Conservation (phyloP, 2,888 invertebrate species). For the Neria commutata region DNA sequence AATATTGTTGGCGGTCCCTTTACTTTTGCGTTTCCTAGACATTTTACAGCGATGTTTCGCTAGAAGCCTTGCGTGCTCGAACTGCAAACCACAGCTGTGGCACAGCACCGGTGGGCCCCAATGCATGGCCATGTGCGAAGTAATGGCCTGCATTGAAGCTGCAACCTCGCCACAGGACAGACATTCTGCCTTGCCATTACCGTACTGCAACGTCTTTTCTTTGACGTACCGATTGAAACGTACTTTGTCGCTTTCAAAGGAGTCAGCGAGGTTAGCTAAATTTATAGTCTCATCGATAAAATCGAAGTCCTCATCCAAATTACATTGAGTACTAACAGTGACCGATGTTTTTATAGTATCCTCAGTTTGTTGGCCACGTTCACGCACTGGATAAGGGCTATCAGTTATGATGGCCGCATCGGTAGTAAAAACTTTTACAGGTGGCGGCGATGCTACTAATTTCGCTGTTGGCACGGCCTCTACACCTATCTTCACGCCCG, state of each 20-base stretch:
- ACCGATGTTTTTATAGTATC: neutral
- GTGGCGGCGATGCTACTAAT: neutral
- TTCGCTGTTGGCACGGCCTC: neutral
- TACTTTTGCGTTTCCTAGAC: neutral
- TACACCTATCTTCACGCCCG: neutral
- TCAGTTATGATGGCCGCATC: constrained; percentile 13
- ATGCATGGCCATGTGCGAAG: constrained; percentile 41
- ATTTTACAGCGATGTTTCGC: constrained; percentile 35
- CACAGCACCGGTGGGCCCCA: constrained; percentile 40
- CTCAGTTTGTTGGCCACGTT: constrained; percentile 28
- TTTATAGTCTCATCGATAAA: too few relatives aligned
- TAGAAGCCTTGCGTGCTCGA: constrained; percentile 30
- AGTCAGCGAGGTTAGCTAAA: too few relatives aligned
- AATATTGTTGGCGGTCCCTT: neutral
- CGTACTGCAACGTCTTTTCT: constrained; percentile 31
- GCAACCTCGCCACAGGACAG: constrained; percentile 45
- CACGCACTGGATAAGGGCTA: constrained; percentile 12
- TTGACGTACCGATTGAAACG: constrained; percentile 31
- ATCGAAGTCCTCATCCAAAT: constrained; percentile 18
- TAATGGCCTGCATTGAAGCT: constrained; percentile 20
- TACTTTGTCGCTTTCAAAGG: constrained; percentile 5
- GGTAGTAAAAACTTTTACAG: neutral
- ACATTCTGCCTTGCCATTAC: constrained; percentile 44
- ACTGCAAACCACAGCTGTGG: constrained; percentile 34
- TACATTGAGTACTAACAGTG: constrained; percentile 40